phyloP scores from a whole-genome alignment of 2,888 invertebrate genomes.

The Aphrophora alni region DNA sequence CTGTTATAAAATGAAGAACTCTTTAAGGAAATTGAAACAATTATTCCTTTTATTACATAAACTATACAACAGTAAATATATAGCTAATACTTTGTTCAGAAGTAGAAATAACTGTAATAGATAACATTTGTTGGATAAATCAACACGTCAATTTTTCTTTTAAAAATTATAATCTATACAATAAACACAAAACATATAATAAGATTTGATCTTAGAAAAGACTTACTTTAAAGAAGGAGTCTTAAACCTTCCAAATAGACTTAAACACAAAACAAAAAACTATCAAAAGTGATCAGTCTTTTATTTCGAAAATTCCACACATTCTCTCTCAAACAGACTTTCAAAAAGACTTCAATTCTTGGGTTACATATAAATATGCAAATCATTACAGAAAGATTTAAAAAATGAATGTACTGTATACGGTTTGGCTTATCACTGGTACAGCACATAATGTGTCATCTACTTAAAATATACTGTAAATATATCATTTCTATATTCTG shows the following conservation, averaged over 20 bases:
- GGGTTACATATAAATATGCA: constrained; percentile 35
- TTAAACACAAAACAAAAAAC: constrained; percentile 9
- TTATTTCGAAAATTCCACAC: constrained; percentile 10
- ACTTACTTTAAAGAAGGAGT: not conserved
- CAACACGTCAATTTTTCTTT: not conserved
- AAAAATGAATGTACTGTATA: constrained; percentile 3
- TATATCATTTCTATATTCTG: not conserved
- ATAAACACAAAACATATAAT: not conserved
- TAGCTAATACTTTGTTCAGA: not conserved
- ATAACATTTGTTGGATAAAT: not conserved
- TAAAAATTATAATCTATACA: not conserved
- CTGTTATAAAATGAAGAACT: too few relatives aligned
- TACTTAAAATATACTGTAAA: not conserved
- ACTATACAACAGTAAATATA: not conserved
- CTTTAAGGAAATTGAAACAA: not conserved
- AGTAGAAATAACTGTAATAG: not conserved
- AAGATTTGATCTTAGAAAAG: not conserved
- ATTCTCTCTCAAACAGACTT: not conserved
- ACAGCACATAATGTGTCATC: not conserved
- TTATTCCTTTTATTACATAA: not conserved
- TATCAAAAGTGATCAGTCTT: constrained; percentile 5
- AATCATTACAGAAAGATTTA: constrained; percentile 32
- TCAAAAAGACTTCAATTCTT: constrained; percentile 7
- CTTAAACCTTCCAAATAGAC: not conserved
- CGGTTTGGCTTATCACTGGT: not conserved